These are phyloP conservation scores for Vidua macroura DNA, from an alignment of 2,113 vertebrate species.

Conservation along the genomic window DNA sequence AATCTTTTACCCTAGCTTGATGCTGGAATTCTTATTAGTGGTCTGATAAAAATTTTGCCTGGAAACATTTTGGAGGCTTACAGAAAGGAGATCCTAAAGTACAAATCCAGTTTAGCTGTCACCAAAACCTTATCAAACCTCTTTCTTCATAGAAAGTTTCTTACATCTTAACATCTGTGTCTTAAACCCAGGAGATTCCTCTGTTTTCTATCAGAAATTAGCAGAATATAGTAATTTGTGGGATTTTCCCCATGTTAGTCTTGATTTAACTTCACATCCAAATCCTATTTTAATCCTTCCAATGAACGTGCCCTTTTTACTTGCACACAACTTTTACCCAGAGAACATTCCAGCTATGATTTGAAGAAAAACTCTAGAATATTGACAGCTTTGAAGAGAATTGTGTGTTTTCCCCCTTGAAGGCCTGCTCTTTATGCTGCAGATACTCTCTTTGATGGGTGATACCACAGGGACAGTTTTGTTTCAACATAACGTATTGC, in stretches of 20 bases:
- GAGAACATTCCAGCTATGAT: neutral
- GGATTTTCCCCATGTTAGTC: neutral
- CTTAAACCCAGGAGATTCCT: neutral
- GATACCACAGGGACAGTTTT: conserved; percentile 34
- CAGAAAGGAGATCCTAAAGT: neutral
- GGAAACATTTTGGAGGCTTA: neutral
- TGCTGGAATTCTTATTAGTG: neutral
- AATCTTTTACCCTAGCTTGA: neutral
- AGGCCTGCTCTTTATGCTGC: neutral
- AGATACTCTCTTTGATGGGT: conserved; percentile 5
- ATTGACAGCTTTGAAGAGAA: neutral
- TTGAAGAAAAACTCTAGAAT: neutral
- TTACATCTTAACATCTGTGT: neutral
- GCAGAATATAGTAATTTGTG: neutral
- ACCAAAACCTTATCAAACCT: neutral
- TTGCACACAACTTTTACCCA: neutral
- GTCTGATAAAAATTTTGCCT: neutral
- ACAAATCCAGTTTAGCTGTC: neutral
- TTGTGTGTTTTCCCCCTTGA: neutral
- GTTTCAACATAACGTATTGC: conserved; percentile 14
- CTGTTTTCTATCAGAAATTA: neutral
- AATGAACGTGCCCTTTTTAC: neutral
- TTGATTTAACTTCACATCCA: neutral
- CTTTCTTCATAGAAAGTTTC: neutral
- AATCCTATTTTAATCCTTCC: neutral